Percentiles rank a stretch among this genome's conserved stretches.
These are phyloP conservation scores for Vollenhovia emeryi DNA, from an alignment of 1,140 invertebrate genomes.

Conservation along the genomic window DNA sequence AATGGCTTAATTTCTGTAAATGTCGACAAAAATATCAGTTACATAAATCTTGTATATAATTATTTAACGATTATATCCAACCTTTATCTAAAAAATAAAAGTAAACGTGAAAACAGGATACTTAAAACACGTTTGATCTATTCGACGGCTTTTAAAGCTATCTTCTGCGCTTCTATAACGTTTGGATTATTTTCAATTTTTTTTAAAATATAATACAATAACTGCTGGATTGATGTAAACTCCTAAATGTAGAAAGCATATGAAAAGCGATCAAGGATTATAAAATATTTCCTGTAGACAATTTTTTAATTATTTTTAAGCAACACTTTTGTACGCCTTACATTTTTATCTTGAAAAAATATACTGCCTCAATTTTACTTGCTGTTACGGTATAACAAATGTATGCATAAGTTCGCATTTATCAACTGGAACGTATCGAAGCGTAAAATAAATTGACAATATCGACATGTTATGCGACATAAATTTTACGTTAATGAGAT, in stretches of 20 bases:
- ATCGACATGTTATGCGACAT: neutral
- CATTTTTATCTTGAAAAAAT: too few relatives aligned
- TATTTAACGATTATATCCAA: neutral
- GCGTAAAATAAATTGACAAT: slow-evolving; percentile 1
- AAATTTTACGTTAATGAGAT: neutral
- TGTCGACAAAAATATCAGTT: neutral
- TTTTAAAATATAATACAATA: too few relatives aligned
- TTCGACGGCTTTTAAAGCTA: neutral
- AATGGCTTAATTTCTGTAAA: neutral
- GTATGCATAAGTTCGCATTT: neutral
- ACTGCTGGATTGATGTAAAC: neutral
- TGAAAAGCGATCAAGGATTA: neutral
- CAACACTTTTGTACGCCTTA: neutral
- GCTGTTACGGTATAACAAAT: too few relatives aligned
- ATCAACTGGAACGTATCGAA: neutral
- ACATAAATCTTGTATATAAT: neutral
- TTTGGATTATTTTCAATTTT: too few relatives aligned
- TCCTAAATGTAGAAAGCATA: neutral
- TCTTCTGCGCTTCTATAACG: neutral
- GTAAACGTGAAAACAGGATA: neutral
- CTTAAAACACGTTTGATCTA: neutral
- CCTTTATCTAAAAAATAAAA: neutral
- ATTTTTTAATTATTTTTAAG: neutral
- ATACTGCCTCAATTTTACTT: too few relatives aligned
- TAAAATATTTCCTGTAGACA: neutral